Evolutionary conservation across 2,797 vertebrate genomes (phyloP).

Genomic region (Luscinia luscinia): DNA sequence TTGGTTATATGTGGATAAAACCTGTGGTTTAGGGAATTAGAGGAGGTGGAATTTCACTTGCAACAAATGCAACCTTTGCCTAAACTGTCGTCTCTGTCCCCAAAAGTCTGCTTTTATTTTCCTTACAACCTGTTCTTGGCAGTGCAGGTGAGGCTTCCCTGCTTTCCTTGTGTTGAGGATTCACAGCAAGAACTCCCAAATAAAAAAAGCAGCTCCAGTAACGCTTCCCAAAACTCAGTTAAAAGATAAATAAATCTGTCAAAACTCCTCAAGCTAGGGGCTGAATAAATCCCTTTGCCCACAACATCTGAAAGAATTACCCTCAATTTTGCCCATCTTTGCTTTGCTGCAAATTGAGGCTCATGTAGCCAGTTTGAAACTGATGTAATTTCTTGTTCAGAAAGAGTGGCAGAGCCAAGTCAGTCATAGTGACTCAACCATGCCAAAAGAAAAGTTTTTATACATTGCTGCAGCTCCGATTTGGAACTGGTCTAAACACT

Average conservation of each 20-base stretch:
- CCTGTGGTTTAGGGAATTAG: neutral
- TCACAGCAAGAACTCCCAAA: neutral
- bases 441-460: neutral
- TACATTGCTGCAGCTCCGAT: neutral
- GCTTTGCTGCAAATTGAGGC: neutral
- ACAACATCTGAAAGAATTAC: neutral
- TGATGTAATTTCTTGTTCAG: neutral
- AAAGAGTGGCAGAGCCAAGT: neutral
- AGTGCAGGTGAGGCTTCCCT: neutral
- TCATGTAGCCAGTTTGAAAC: neutral
- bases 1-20: rapidly evolving
- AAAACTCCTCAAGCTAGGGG: neutral
- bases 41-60: neutral
- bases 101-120: neutral
- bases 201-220: neutral
- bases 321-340: neutral
- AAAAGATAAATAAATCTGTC: neutral
- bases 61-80: neutral
- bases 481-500: neutral
- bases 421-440: neutral
- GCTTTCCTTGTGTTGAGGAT: neutral
- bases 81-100: neutral
- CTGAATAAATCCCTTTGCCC: neutral
- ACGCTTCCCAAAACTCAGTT: neutral
- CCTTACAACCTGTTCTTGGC: neutral